These are phyloP conservation scores for Spialia ferax DNA, from an alignment of 2,888 invertebrate species.

Conservation along the genomic window DNA sequence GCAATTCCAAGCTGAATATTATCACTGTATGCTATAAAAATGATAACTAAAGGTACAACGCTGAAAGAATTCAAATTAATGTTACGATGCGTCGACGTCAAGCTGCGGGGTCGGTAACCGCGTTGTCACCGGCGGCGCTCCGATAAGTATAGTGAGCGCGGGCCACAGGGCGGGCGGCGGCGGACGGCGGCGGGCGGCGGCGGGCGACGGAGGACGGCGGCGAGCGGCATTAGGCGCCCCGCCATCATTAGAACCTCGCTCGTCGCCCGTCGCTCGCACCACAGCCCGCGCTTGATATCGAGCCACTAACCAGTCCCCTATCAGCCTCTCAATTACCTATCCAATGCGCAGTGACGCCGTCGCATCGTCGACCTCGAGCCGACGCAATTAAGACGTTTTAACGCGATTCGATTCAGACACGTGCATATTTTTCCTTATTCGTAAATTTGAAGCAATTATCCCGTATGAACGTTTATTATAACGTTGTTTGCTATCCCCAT, in stretches of 20 bases:
- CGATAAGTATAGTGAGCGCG: conserved; percentile 58
- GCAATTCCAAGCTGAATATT: background rate
- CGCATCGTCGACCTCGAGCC: conserved; percentile 67
- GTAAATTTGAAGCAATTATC: conserved; percentile 80
- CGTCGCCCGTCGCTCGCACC: conserved; percentile 36
- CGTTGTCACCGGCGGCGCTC: conserved; percentile 65
- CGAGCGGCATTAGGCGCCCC: conserved; percentile 1
- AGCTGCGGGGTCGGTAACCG: conserved; percentile 73
- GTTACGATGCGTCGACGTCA: conserved; percentile 60
- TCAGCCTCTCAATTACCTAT: conserved; percentile 66
- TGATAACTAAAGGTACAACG: conserved; percentile 55
- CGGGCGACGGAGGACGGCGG: background rate
- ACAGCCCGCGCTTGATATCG: conserved; percentile 51
- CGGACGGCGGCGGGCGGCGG: conserved; percentile 4
- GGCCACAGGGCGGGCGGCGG: conserved; percentile 29
- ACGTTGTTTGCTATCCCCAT: conserved; percentile 66
- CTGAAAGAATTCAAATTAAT: conserved; percentile 66
- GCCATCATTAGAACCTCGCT: background rate
- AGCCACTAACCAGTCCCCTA: conserved; percentile 58
- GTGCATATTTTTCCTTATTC: conserved; percentile 79
- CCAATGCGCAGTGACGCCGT: conserved; percentile 55
- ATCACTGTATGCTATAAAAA: conserved; percentile 52
- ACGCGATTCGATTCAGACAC: conserved; percentile 82
- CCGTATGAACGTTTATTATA: conserved; percentile 74
- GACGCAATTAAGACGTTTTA: conserved; percentile 81